Base-by-base conservation (phyloP, 2,797 vertebrate species). In the Microhierax caerulescens region DNA sequence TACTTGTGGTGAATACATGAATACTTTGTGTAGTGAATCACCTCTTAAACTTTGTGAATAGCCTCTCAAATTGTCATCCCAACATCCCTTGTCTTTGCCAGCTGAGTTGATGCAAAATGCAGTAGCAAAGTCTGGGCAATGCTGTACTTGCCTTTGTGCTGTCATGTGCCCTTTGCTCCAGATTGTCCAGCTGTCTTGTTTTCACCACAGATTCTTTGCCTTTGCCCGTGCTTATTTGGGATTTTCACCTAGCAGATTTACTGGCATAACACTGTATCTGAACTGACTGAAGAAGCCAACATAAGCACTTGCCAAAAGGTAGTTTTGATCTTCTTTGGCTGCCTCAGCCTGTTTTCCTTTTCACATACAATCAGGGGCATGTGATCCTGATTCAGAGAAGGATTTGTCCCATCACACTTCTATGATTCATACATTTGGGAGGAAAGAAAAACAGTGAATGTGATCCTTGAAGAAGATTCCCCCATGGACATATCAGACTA, bases 381-480 rank as follows among this genome's bases (percentile, higher is more conserved):
- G 60, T 80, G 91, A 93, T 88, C 45, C 43, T 94, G 82, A 94
- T 91, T 93, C 89, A 95, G 78, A 72, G 65, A 48, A 65, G 27
- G 45, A 48, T 85, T 90, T 89, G 27, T 93, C 85, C 78, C 3
- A 2, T 91, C 82, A 85, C 60, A 43, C n/a, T 60, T 51, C 19
- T 56, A 15, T 82, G 87, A 90, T 89, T 94, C 93, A 93, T 67
- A 41, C 41, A 9, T 72, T 75, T 64, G 48, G 32, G 85, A 93
- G 45, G 39, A 64, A 88, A 79, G 18, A 45, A 81, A 41, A 75
- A 60, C 56, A 48, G 56, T 43, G 21, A 74, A 74, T 50, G 48
- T 56, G 45, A 57, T 91, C 30, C 22, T 56, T 89, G 47, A 90
- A 90, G 83, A 81, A 77, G 59, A 65, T 57, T 45, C 15, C 22